Evolutionary conservation across 2,797 vertebrate species (phyloP).

Genomic region (Xiphorhynchus erythropygius): DNA sequence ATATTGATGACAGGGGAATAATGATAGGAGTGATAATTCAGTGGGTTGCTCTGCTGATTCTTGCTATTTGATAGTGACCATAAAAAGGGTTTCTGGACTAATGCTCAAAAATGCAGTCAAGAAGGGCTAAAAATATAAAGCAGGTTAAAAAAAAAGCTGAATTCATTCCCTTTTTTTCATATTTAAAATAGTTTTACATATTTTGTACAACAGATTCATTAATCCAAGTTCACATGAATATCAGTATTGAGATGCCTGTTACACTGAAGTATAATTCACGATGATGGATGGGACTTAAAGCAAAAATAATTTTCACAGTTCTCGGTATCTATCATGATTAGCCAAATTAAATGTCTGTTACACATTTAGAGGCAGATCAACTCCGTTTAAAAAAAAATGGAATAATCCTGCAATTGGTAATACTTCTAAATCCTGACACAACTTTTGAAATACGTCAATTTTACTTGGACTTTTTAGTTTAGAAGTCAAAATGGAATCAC

Average conservation of each 20-base stretch:
- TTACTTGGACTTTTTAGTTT: not conserved
- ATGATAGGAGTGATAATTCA: not conserved
- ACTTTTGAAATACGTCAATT: not conserved
- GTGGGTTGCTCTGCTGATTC: not conserved
- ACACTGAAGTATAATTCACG: not conserved
- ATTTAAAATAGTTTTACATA: not conserved
- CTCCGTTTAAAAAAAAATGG: fast-evolving
- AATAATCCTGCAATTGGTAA: not conserved
- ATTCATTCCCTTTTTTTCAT: not conserved
- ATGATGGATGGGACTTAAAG: not conserved
- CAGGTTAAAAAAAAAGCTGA: not conserved
- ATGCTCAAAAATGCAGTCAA: not conserved
- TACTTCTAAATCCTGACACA: not conserved
- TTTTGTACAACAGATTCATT: not conserved
- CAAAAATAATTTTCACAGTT: not conserved
- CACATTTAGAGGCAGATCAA: not conserved
- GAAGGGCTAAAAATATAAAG: not conserved
- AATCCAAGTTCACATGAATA: not conserved
- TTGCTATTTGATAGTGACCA: not conserved
- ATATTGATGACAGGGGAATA: not conserved
- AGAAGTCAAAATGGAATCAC: not conserved
- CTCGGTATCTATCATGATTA: not conserved
- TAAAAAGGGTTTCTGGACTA: not conserved
- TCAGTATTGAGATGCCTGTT: not conserved
- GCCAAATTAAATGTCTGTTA: not conserved